Conservation (phyloP, 2,888 invertebrate species). For the Cremastinae sp. region DNA sequence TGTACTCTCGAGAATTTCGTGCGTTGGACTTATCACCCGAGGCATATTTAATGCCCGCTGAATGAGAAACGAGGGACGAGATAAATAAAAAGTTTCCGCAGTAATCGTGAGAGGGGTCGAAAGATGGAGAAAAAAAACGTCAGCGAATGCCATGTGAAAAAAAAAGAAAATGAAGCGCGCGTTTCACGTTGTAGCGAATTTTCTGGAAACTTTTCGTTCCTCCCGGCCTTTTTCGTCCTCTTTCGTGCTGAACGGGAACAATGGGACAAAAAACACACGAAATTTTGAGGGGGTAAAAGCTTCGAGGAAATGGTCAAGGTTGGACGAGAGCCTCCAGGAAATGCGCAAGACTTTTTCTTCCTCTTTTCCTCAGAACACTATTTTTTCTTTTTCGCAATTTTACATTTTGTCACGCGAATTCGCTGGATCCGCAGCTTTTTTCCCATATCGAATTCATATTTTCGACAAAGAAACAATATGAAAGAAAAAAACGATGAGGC, state of each 20-base stretch:
- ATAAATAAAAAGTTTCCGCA: neutral
- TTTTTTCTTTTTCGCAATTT: too few relatives aligned
- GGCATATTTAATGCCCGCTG: conserved; percentile 17
- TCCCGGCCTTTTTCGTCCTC: neutral
- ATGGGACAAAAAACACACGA: neutral
- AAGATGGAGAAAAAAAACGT: neutral
- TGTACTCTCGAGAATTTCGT: conserved; percentile 8
- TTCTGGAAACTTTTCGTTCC: neutral
- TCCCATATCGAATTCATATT: too few relatives aligned
- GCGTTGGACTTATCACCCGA: conserved; percentile 8
- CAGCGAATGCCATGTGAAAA: conserved; percentile 6
- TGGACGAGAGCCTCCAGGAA: neutral
- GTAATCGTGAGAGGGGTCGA: neutral
- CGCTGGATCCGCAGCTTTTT: too few relatives aligned
- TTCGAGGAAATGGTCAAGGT: neutral
- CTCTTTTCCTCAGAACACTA: too few relatives aligned
- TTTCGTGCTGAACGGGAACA: neutral
- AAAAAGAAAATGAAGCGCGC: conserved; percentile 16
- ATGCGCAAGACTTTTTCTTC: too few relatives aligned
- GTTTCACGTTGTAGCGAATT: conserved; percentile 4
- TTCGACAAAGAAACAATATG: conserved; percentile 16
- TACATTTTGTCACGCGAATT: too few relatives aligned
- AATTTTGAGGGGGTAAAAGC: neutral
- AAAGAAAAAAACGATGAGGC: conserved; percentile 24
- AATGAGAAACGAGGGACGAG: conserved; percentile 16